Evolutionary conservation across 2,888 invertebrate genomes (phyloP).

Genomic region (Eupithecia subumbrata): DNA sequence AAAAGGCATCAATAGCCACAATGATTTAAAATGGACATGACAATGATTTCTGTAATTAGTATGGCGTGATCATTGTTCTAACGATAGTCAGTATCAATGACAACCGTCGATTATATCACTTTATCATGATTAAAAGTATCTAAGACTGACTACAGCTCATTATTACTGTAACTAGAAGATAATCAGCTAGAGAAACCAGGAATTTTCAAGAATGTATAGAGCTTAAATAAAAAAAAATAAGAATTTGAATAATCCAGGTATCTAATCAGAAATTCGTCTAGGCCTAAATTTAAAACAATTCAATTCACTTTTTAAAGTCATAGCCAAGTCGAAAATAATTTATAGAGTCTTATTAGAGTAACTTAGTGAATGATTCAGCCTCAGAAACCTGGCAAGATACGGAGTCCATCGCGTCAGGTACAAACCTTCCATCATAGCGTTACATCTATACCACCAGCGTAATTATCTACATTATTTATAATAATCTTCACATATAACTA

Average conservation of each 20-base stretch:
- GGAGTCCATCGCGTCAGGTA: slow-evolving; percentile 56
- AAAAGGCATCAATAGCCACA: neutral
- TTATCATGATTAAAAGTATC: slow-evolving; percentile 15
- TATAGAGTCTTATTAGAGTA: slow-evolving; percentile 9
- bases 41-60: slow-evolving; percentile 22
- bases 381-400: slow-evolving; percentile 41
- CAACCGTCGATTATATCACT: slow-evolving; percentile 23
- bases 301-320: slow-evolving; percentile 10
- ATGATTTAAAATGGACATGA: slow-evolving; percentile 19
- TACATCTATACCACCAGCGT: slow-evolving; percentile 54
- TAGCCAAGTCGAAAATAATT: neutral
- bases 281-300: slow-evolving; percentile 25
- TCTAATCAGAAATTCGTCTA: neutral
- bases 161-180: neutral
- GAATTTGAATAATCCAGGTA: neutral
- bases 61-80: slow-evolving; percentile 30
- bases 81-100: slow-evolving; percentile 30
- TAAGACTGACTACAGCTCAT: neutral
- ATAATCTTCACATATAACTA: slow-evolving; percentile 68
- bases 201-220: neutral
- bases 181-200: neutral
- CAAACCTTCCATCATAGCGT: slow-evolving; percentile 60
- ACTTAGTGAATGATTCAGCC: slow-evolving; percentile 32
- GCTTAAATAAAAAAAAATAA: neutral
- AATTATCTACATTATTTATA: slow-evolving; percentile 66